phyloP scores from a whole-genome alignment of 2,888 invertebrate species.

The Rhagophthalmus giganteus region DNA sequence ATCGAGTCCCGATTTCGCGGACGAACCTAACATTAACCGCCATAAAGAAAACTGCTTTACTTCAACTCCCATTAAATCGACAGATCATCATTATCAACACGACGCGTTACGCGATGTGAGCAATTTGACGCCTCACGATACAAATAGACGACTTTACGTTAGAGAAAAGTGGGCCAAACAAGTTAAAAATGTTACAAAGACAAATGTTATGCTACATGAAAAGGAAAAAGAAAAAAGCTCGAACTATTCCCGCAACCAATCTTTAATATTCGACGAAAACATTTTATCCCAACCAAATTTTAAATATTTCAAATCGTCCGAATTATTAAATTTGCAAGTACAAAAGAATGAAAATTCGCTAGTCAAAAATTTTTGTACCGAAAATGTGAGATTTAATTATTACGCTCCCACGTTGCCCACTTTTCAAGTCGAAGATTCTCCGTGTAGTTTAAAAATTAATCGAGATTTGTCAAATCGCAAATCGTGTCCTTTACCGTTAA shows the following conservation, averaged over 20 bases:
- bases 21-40: conserved; percentile 59
- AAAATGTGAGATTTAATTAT: not conserved
- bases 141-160: conserved; percentile 33
- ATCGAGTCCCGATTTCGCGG: too few species aligned
- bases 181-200: conserved; percentile 13
- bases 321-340: conserved; percentile 51
- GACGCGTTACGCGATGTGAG: conserved; percentile 64
- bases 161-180: conserved; percentile 34
- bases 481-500: conserved; percentile 50
- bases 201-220: not conserved
- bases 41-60: conserved; percentile 65
- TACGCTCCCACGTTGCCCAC: conserved; percentile 57
- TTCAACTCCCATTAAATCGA: conserved; percentile 61
- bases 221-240: conserved; percentile 48
- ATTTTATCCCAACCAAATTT: too few species aligned
- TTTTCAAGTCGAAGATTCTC: conserved; percentile 63
- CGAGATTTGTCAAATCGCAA: conserved; percentile 54
- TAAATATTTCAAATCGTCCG: conserved; percentile 49
- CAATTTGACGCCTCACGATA: conserved; percentile 61
- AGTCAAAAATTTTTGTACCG: not conserved
- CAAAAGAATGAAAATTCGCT: conserved; percentile 24
- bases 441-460: conserved; percentile 51
- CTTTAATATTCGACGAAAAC: too few species aligned
- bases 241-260: conserved; percentile 39
- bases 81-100: conserved; percentile 41